Evolutionary conservation across 2,888 invertebrate genomes (phyloP).

Genomic region (Trilocha varians): DNA sequence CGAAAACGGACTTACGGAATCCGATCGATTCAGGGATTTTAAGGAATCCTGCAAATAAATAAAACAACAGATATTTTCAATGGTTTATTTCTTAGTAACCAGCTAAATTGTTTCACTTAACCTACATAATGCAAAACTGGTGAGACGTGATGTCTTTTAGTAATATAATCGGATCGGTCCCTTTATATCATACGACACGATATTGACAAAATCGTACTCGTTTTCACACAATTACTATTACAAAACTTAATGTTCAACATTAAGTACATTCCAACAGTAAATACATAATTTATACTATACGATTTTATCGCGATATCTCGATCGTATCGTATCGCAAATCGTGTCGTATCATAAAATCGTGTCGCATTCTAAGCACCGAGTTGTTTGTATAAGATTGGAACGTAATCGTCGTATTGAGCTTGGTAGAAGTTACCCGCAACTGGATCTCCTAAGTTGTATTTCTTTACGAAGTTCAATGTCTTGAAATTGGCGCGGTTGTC

Average conservation of each 20-base stretch:
- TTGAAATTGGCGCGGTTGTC: constrained; percentile 52
- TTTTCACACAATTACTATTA: neutral
- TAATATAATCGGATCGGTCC: neutral
- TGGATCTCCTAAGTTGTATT: constrained; percentile 82
- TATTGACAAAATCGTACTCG: neutral
- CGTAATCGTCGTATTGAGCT: constrained; percentile 87
- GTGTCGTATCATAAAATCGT: neutral
- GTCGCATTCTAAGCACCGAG: constrained; percentile 40
- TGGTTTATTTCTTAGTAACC: neutral
- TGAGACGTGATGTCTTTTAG: neutral
- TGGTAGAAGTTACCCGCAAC: constrained; percentile 87
- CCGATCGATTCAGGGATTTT: too few species aligned
- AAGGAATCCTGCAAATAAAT: neutral
- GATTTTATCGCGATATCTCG: neutral
- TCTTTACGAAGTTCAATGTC: constrained; percentile 76
- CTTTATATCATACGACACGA: neutral
- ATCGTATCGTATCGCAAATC: neutral
- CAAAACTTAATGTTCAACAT: neutral
- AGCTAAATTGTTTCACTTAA: constrained; percentile 3
- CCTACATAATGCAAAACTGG: constrained; percentile 3
- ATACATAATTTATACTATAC: neutral
- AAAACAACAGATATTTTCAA: neutral
- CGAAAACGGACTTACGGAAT: too few species aligned
- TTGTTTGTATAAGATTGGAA: constrained; percentile 71
- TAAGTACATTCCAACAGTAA: neutral